Evolutionary conservation across 2,797 vertebrate species (phyloP), one percentile per base, ranked within the genome.

Genomic region (Fringilla coelebs): DNA sequence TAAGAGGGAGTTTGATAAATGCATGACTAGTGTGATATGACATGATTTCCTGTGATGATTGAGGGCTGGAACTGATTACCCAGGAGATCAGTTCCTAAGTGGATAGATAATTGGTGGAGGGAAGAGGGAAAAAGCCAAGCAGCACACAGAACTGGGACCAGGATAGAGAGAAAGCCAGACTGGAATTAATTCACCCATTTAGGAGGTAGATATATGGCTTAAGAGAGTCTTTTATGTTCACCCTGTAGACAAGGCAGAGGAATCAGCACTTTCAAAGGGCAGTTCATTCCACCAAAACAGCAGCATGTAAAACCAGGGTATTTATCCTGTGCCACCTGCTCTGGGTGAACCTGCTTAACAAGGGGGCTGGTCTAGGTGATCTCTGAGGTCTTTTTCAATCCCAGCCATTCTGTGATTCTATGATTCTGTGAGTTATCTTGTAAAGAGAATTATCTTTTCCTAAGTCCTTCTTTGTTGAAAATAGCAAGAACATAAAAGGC

Each of bases 1-100:
- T 84, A 91, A 77, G 57, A 76, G 9, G 7, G 54, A 28, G 38
- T 80, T 95, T 88, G 89, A 90, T 75, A 89, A 86, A 91, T 90
- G 38, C 28, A 21, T 36, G 24, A 18, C 73, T 58, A 17, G 49
- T 32, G 12, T 89, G 66, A 66, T 75, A 41, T 13, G 66, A 81
- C 70, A 67, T 36, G 85, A 75, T 38, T 95, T 95, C 88, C 75
- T 77, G 68, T 13, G 34, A 63, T 81, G 89, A 81, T 7, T 72
- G 87, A 92, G 49, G 32, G 29, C 34, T 72, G 89, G 76, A 85
- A 83, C 14, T 55, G 68, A 78, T 91, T 93, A 66, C 34, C 48
- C 52, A 34, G 72, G 76, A 88, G 73, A 92, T 45, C 65, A 36
- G 43, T 65, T 88, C 43, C 62, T 81, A 78, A 92, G 62, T 88